Conservation (phyloP, 2,797 vertebrate species). For the Steatocranus sp. region DNA sequence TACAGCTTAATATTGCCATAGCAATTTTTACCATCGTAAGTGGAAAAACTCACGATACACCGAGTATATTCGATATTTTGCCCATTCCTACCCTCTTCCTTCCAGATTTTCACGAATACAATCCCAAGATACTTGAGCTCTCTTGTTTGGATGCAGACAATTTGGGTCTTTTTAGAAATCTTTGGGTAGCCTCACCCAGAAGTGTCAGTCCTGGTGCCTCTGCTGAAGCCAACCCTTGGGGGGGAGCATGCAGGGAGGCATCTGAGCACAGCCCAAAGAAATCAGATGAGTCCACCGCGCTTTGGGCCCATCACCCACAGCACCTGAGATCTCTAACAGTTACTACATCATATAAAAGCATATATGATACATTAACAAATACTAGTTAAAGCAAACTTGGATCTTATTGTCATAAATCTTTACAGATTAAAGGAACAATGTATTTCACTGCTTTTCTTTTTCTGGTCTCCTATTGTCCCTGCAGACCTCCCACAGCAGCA, state of each 20-base stretch:
- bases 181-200: no score
- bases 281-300: background rate
- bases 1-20: no score
- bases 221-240: no score
- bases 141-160: no score
- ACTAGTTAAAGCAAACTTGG: background rate
- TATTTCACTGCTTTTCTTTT: background rate
- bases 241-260: background rate
- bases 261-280: background rate
- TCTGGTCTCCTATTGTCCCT: rapidly evolving
- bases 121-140: no score
- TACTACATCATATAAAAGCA: background rate
- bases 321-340: background rate
- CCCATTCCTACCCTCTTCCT: no score
- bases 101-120: no score
- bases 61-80: no score
- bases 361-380: background rate
- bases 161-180: no score
- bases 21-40: no score
- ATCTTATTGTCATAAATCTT: background rate
- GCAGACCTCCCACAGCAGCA: background rate
- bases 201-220: no score
- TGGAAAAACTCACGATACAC: no score
- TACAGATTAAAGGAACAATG: background rate
- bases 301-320: background rate